These are phyloP conservation scores for Oceanodroma tethys DNA, from an alignment of 2,113 vertebrate species.

Conservation along the genomic window DNA sequence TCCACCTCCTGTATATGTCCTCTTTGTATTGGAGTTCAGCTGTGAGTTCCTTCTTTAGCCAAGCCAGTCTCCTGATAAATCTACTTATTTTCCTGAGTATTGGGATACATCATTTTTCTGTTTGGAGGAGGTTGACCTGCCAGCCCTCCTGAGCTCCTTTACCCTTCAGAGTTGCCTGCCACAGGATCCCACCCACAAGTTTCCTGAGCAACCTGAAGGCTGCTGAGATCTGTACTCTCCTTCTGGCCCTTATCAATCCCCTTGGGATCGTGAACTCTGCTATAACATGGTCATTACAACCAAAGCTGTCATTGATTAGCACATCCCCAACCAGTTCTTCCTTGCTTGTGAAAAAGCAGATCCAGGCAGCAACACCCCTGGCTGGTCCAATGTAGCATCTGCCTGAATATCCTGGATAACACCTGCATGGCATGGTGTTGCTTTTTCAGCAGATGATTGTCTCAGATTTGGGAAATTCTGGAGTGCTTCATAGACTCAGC, in stretches of 20 bases:
- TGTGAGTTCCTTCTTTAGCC: background rate
- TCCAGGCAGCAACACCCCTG: background rate
- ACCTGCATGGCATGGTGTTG: background rate
- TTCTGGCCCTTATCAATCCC: background rate
- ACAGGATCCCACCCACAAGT: background rate
- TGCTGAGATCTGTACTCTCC: background rate
- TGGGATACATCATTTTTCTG: background rate
- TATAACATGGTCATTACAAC: background rate
- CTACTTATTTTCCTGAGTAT: background rate
- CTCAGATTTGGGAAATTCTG: background rate
- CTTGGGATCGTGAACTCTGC: rapidly evolving
- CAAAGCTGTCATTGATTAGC: background rate
- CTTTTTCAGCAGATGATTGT: background rate
- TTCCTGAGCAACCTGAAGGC: background rate
- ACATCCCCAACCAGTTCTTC: background rate
- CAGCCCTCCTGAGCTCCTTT: background rate
- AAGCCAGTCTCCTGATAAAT: background rate
- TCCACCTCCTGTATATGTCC: background rate
- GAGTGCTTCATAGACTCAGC: background rate
- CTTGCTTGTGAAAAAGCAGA: background rate
- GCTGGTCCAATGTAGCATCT: background rate
- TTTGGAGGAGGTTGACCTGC: background rate
- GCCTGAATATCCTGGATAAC: background rate
- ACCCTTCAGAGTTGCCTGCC: background rate
- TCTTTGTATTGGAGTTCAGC: background rate